Conservation (phyloP, 2,113 vertebrate species). For the Cynopterus brachyotis region DNA sequence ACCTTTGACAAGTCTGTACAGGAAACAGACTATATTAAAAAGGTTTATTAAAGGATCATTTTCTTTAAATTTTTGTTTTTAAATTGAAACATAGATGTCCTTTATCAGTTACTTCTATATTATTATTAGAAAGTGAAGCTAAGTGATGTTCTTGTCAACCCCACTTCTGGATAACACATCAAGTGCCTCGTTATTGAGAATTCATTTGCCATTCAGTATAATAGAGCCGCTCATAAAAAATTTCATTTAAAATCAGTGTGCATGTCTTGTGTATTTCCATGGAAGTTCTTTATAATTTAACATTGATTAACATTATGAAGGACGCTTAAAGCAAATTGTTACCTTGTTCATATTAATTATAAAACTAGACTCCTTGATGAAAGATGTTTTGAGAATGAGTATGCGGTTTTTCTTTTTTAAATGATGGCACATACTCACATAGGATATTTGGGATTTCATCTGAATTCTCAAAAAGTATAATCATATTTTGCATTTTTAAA, state of each 20-base stretch:
- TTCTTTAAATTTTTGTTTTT: constrained; percentile 46
- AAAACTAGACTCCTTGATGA: constrained; percentile 72
- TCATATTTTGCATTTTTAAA: constrained; percentile 63
- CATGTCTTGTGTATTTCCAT: constrained; percentile 70
- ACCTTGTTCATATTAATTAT: constrained; percentile 73
- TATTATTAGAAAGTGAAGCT: constrained; percentile 57
- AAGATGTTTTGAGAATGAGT: constrained; percentile 56
- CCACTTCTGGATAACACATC: constrained; percentile 63
- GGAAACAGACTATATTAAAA: neutral
- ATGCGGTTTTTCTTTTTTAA: constrained; percentile 65
- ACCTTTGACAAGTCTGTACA: neutral
- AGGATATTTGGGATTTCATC: constrained; percentile 49
- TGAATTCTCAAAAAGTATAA: constrained; percentile 65
- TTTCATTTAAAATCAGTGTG: constrained; percentile 78
- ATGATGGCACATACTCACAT: constrained; percentile 57
- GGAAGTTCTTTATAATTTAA: constrained; percentile 77
- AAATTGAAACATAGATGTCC: constrained; percentile 1
- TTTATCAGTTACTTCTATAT: constrained; percentile 50
- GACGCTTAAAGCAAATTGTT: constrained; percentile 74
- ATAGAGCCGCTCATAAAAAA: constrained; percentile 75
- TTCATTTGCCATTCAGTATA: constrained; percentile 74
- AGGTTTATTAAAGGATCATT: neutral
- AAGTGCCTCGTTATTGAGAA: constrained; percentile 77
- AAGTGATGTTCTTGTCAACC: constrained; percentile 72
- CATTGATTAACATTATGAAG: constrained; percentile 75